A percentile compares a stretch with the other conserved stretches of the same genome.
These are phyloP conservation scores for Phataginus tetradactyla DNA, from an alignment of 2,797 vertebrate species.

Conservation along the genomic window DNA sequence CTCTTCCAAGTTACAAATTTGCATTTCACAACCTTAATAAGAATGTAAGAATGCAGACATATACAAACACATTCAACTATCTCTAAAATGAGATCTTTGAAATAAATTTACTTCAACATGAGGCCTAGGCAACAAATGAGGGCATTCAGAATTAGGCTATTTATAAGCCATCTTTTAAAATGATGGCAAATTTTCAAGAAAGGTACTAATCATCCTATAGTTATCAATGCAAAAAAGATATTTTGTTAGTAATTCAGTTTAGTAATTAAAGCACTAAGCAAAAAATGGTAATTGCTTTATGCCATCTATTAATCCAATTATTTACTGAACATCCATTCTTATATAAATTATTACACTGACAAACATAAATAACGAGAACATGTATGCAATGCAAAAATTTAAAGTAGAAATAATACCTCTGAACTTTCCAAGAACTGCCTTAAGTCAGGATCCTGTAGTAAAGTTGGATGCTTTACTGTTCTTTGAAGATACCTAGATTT, in stretches of 20 bases:
- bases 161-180: neutral
- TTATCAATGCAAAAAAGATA: constrained; percentile 13
- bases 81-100: neutral
- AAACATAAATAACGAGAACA: constrained; percentile 51
- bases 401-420: constrained; percentile 89
- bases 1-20: constrained; percentile 32
- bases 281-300: neutral
- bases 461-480: constrained; percentile 95
- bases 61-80: neutral
- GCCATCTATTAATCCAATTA: neutral
- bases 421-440: constrained; percentile 97
- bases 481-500: constrained; percentile 94
- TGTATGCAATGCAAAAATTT: constrained; percentile 36
- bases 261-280: constrained; percentile 14
- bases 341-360: neutral
- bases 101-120: constrained; percentile 43
- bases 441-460: constrained; percentile 96
- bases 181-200: constrained; percentile 25
- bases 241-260: constrained; percentile 27
- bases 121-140: constrained; percentile 24
- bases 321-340: neutral
- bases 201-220: neutral
- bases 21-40: constrained; percentile 31
- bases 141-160: neutral
- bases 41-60: neutral